Percentiles rank a stretch among this genome's conserved stretches.
Conservation (phyloP, 1,140 invertebrate genomes). For the Medauroidea extradentata region DNA sequence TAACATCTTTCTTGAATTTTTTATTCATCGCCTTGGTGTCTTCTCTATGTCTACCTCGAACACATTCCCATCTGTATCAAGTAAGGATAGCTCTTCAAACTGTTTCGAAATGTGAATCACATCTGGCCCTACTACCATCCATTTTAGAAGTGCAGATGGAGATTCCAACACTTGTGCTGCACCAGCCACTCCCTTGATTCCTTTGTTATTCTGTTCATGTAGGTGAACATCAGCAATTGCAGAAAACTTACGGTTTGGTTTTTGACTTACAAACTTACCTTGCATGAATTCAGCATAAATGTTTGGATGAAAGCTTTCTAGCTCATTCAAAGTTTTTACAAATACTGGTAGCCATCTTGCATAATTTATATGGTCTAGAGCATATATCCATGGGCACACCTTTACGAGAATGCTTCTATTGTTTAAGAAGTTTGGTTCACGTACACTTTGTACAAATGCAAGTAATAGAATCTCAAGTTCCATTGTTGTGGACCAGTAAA, state of each 20-base stretch:
- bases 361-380: slow-evolving; percentile 26
- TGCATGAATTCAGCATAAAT: slow-evolving; percentile 3
- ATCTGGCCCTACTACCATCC: too few species aligned
- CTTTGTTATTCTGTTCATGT: slow-evolving; percentile 27
- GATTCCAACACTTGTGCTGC: too few species aligned
- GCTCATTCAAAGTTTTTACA: slow-evolving; percentile 18
- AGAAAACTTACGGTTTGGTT: slow-evolving; percentile 21
- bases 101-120: too few species aligned
- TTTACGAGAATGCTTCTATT: slow-evolving; percentile 19
- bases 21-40: too few species aligned
- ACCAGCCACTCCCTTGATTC: slow-evolving; percentile 19
- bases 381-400: slow-evolving; percentile 26
- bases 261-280: slow-evolving; percentile 23
- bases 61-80: too few species aligned
- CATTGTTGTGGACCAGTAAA: slow-evolving; percentile 12
- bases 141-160: too few species aligned
- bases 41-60: too few species aligned
- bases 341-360: slow-evolving; percentile 27
- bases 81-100: too few species aligned
- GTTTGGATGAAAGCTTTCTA: slow-evolving; percentile 2
- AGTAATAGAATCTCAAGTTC: slow-evolving; percentile 14
- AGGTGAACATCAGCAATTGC: slow-evolving; percentile 27
- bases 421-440: slow-evolving; percentile 22
- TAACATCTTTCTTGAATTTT: too few species aligned
- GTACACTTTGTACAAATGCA: slow-evolving; percentile 8